A percentile compares a stretch with the other conserved stretches of the same genome.
phyloP scores from a whole-genome alignment of 2,888 invertebrate species.

The Agrenia bidenticulata region DNA sequence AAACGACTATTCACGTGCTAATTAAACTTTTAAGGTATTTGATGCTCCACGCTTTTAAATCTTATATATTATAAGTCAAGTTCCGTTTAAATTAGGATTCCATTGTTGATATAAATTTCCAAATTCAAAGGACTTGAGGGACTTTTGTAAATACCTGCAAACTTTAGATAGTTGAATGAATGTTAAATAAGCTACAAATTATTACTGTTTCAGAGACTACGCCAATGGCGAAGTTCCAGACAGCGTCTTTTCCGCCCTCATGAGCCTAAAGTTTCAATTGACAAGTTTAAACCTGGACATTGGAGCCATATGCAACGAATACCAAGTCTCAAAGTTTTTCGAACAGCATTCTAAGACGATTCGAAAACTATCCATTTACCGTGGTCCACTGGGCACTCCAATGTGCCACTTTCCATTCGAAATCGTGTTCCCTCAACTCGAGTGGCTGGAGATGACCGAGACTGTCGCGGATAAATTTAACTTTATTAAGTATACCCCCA shows the following conservation, averaged over 20 bases:
- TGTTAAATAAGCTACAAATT: too few species aligned
- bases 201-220: slow-evolving; percentile 27
- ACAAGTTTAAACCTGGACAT: slow-evolving; percentile 35
- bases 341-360: slow-evolving; percentile 25
- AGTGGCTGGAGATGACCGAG: slow-evolving; percentile 33
- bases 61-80: too few species aligned
- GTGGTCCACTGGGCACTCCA: slow-evolving; percentile 36
- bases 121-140: too few species aligned
- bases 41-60: too few species aligned
- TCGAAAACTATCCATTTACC: slow-evolving; percentile 34
- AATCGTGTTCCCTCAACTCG: slow-evolving; percentile 37
- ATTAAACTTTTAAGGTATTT: too few species aligned
- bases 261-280: slow-evolving; percentile 32
- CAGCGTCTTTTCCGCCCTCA: slow-evolving; percentile 24
- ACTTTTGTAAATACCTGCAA: too few species aligned
- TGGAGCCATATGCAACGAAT: slow-evolving; percentile 32
- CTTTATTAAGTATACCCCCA: slow-evolving; percentile 35
- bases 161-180: too few species aligned
- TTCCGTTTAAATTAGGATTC: too few species aligned
- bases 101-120: too few species aligned
- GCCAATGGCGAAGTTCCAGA: slow-evolving; percentile 28
- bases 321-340: slow-evolving; percentile 31
- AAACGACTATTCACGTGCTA: too few species aligned
- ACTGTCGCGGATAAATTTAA: slow-evolving; percentile 32
- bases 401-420: slow-evolving; percentile 36